Evolutionary conservation across 2,888 invertebrate genomes (phyloP), one percentile per base, ranked within the genome.

Genomic region (Brachyopa scutellaris): DNA sequence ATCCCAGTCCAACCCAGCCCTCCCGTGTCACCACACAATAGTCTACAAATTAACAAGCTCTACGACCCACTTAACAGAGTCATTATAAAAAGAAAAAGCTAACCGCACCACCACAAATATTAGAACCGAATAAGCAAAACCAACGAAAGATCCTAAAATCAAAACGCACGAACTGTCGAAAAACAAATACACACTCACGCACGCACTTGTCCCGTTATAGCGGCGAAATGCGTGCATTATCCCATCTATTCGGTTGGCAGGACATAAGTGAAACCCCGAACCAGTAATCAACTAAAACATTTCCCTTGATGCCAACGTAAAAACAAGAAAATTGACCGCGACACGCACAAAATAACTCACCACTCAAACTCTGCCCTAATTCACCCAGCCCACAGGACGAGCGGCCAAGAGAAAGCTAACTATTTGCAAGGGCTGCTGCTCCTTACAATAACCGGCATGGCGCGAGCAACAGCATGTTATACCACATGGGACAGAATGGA

Each of bases 251-350:
- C 29, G 13, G 66, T 38, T 72, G 77, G 76, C 70, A 82, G 70
- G 66, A 77, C 53, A 82, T 77, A 77, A 77, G 82, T 72, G 70
- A 82, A 82, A 64, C 70, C 66, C 70, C 77, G 66, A 69, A 53
- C 64, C 77, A 70, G 70, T 82, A 82, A 82, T 77, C 82, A 82
- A 82, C 77, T 70, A 70, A 77, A 70, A 70, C 70, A 77, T 76
- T 76, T 80, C 62, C 80, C 76, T 57, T 51, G 57, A 64, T 76
- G 62, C 62, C 57, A 62, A 47, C 80, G 55, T 80, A 49, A 76
- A 76, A 76, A 77, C 82, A 82, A 82, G 77, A 82, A 82, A 82
- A 82, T 82, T 70, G 82, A 66, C 82, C 70, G 70, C 82, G 64
- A 70, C 82, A 82, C 82, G 82, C 82, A 82, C 77, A 72, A 72